Conservation (phyloP, 1,140 invertebrate species). For the Drosophila subobscura region DNA sequence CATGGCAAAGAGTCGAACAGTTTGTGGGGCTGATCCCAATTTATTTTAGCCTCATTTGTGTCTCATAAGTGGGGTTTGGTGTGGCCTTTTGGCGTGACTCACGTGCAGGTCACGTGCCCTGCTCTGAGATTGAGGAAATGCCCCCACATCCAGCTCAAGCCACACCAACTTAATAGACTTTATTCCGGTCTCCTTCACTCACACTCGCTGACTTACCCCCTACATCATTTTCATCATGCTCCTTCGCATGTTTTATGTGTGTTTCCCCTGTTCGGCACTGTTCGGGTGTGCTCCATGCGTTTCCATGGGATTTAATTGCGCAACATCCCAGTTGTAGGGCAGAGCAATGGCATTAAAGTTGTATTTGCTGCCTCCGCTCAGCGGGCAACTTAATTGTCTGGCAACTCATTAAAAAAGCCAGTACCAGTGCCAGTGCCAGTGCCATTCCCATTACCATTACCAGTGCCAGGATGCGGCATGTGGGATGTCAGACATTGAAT, state of each 20-base stretch:
- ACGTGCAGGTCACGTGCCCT: no score
- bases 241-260: slow-evolving; percentile 41
- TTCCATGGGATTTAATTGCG: slow-evolving; percentile 71
- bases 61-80: no score
- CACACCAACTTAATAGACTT: slow-evolving; percentile 44
- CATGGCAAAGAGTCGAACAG: no score
- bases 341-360: slow-evolving; percentile 67
- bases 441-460: background rate
- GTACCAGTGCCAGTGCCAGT: background rate
- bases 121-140: slow-evolving; percentile 4
- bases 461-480: background rate
- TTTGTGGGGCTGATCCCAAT: no score
- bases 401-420: slow-evolving; percentile 68
- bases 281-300: slow-evolving; percentile 24
- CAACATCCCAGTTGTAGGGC: slow-evolving; percentile 12
- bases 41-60: no score
- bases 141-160: background rate
- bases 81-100: no score
- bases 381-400: slow-evolving; percentile 68
- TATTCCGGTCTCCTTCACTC: slow-evolving; percentile 8
- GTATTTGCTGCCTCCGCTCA: slow-evolving; percentile 47
- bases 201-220: background rate
- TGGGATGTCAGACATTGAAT: slow-evolving; percentile 7
- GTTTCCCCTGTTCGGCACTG: background rate
- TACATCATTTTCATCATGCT: slow-evolving; percentile 8